A percentile compares a stretch with the other conserved stretches of the same genome.
Evolutionary conservation across 2,888 invertebrate genomes (phyloP).

Genomic region (Eupithecia subfuscata): DNA sequence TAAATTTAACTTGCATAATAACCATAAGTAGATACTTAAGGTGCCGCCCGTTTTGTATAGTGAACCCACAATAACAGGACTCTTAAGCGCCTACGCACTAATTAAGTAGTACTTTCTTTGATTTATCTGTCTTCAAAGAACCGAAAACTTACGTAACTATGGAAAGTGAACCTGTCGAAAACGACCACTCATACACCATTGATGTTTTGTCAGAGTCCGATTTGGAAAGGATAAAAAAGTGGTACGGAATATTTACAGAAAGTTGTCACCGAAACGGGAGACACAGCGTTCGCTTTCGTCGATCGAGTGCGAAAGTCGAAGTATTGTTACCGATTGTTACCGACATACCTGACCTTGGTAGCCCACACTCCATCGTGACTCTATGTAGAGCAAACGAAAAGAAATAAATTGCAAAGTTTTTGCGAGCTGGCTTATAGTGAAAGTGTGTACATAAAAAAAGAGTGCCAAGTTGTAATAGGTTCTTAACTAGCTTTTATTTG

Average conservation of each 20-base stretch:
- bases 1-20: constrained; percentile 41
- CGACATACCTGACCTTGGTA: constrained; percentile 69
- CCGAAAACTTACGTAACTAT: constrained; percentile 63
- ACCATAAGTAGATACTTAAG: constrained; percentile 33
- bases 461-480: constrained; percentile 44
- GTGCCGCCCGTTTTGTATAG: constrained; percentile 36
- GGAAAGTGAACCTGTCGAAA: constrained; percentile 75
- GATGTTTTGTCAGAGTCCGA: constrained; percentile 73
- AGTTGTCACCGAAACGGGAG: constrained; percentile 77
- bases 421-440: constrained; percentile 68
- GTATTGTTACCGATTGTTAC: constrained; percentile 69
- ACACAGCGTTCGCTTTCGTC: constrained; percentile 75
- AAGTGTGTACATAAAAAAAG: constrained; percentile 59
- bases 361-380: constrained; percentile 64
- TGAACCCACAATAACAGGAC: constrained; percentile 40
- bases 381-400: constrained; percentile 68
- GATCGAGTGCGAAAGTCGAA: constrained; percentile 71
- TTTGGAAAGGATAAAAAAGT: constrained; percentile 79
- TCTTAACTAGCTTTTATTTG: constrained; percentile 45
- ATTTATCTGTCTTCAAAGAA: constrained; percentile 60
- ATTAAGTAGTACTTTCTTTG: constrained; percentile 70
- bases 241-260: constrained; percentile 73
- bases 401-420: constrained; percentile 70
- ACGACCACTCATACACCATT: constrained; percentile 66
- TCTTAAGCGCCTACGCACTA: constrained; percentile 65